phyloP scores from a whole-genome alignment of 2,888 invertebrate species.

The Craniophora ligustri region DNA sequence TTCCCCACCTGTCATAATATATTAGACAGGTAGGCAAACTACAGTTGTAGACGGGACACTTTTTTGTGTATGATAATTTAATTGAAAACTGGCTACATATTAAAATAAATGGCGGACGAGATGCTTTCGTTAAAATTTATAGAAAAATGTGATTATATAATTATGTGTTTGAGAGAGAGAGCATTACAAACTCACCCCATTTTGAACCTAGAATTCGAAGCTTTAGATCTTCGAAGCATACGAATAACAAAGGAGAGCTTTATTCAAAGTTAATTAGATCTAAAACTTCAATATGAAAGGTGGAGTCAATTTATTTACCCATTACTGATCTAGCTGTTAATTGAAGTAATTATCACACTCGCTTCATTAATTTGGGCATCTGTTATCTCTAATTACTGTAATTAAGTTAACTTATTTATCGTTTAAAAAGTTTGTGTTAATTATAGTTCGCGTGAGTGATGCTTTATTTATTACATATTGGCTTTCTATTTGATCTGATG shows the following conservation, averaged over 20 bases:
- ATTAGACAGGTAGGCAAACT: slow-evolving; percentile 53
- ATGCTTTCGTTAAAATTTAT: too few relatives aligned
- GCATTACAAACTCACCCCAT: slow-evolving; percentile 7
- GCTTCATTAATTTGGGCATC: slow-evolving; percentile 19
- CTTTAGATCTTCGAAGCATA: too few relatives aligned
- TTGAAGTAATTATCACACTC: slow-evolving; percentile 35
- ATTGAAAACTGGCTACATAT: neutral
- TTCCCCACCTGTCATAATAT: slow-evolving; percentile 63
- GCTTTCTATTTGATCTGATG: neutral
- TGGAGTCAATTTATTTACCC: slow-evolving; percentile 13
- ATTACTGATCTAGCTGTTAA: slow-evolving; percentile 28
- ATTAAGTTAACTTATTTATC: slow-evolving; percentile 9
- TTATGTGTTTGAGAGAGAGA: too few relatives aligned
- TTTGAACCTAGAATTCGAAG: slow-evolving; percentile 24
- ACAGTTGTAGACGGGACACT: slow-evolving; percentile 49
- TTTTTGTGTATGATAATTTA: neutral
- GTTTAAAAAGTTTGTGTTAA: slow-evolving; percentile 1
- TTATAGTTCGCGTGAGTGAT: slow-evolving; percentile 3
- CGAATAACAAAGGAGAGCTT: too few relatives aligned
- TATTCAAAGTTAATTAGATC: too few relatives aligned
- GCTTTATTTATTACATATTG: neutral
- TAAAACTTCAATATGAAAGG: neutral
- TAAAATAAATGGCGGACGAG: too few relatives aligned
- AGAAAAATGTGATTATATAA: too few relatives aligned
- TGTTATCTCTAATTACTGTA: slow-evolving; percentile 17